Percentiles rank a stretch among this genome's conserved stretches.
Conservation (phyloP, 2,113 vertebrate species). For the Lepisosteus oculatus region DNA sequence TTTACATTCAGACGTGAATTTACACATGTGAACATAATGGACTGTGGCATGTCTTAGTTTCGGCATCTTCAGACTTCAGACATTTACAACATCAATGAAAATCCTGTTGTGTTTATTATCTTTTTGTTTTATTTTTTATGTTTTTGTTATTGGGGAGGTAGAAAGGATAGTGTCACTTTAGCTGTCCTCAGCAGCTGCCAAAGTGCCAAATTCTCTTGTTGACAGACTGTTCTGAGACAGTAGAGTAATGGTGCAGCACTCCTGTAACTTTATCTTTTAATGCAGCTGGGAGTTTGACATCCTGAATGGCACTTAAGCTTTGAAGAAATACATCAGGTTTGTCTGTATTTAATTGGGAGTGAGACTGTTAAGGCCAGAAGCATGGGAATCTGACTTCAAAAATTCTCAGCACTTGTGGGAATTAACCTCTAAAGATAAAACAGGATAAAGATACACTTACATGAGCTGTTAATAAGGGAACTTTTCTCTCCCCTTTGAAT, state of each 20-base stretch:
- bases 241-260: neutral
- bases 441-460: constrained; percentile 13
- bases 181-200: neutral
- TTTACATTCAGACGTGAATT: too few species aligned
- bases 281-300: neutral
- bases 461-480: constrained; percentile 9
- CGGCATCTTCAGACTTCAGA: too few species aligned
- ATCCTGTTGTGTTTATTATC: too few species aligned
- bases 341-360: constrained; percentile 9
- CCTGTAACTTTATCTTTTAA: constrained; percentile 2
- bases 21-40: too few species aligned
- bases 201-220: neutral
- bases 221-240: neutral
- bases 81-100: too few species aligned
- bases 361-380: constrained; percentile 3
- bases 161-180: too few species aligned
- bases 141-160: too few species aligned
- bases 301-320: neutral
- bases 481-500: neutral
- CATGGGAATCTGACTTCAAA: constrained; percentile 4
- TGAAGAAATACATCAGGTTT: neutral
- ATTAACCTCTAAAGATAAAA: constrained; percentile 16
- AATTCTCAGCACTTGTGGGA: constrained; percentile 11
- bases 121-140: too few species aligned
- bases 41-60: too few species aligned